Evolutionary conservation across 2,888 invertebrate species (phyloP).

Genomic region (Troilus luridus): DNA sequence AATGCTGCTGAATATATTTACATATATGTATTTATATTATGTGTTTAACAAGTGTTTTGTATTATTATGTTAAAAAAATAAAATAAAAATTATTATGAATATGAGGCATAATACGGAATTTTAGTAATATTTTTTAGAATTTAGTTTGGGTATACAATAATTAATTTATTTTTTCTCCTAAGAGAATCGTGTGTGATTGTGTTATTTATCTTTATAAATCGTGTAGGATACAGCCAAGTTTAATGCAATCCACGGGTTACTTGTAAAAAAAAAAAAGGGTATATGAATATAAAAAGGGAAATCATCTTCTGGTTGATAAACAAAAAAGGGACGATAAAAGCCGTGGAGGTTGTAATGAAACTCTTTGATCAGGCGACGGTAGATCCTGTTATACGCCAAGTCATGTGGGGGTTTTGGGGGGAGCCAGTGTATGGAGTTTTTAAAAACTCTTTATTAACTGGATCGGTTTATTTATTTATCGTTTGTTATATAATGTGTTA

Average conservation of each 20-base stretch:
- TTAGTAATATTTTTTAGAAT: too few relatives aligned
- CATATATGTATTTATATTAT: too few relatives aligned
- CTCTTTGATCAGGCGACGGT: not conserved
- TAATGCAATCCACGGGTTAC: not conserved
- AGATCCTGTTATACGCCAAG: conserved; percentile 18
- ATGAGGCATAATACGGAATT: too few relatives aligned
- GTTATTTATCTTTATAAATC: too few relatives aligned
- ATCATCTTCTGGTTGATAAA: conserved; percentile 16
- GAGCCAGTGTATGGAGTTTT: not conserved
- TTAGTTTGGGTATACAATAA: too few relatives aligned
- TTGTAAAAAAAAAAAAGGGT: not conserved
- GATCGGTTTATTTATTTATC: not conserved
- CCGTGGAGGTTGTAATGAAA: not conserved
- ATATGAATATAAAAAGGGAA: not conserved
- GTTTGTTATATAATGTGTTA: too few relatives aligned
- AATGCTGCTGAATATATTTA: too few relatives aligned
- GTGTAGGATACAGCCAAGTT: not conserved
- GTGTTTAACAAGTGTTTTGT: too few relatives aligned
- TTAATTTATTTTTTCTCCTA: too few relatives aligned
- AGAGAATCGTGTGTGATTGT: too few relatives aligned
- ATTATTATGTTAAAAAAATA: too few relatives aligned
- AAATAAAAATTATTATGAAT: too few relatives aligned
- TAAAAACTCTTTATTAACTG: conserved; percentile 1
- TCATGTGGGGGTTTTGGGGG: not conserved
- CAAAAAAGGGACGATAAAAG: not conserved